Base-by-base conservation (phyloP, 2,797 vertebrate genomes). In the Poecile montanus region DNA sequence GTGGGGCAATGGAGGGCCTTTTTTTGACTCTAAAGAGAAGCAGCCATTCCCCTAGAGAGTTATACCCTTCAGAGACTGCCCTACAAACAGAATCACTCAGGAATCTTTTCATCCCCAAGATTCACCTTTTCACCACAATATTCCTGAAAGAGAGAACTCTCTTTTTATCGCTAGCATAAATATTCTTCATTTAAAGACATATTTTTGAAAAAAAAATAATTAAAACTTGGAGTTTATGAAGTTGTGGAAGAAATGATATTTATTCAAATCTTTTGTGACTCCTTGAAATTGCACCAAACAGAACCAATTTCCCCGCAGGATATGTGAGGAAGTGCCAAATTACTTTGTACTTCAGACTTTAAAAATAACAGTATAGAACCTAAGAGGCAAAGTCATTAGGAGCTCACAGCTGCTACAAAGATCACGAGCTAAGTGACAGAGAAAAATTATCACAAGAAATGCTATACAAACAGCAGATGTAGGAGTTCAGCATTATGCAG, bases 351-450 rank as follows among this genome's bases (percentile, higher is more conserved):
- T 88, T 75, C 62, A 60, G 91, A 85, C 82, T 96, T 97, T 82
- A 88, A 95, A 96, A 95, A 89, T 93, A 94, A 94, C 94, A 94
- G 83, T 68, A 96, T 27, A 89, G 81, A 89, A 91, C 80, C 81
- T 95, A 95, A 97, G 94, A 97, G 97, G 86, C 87, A 95, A 97
- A 97, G 96, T 98, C 96, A 98, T 97, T 97, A 97, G 96, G 82
- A 94, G 91, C 67, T 89, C 91, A 89, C 96, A 98, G 96, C 97
- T 98, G 97, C 92, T 96, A 58, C 94, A 95, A 63, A 94, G 96
- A 97, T 82, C 95, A 96, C 58, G 44, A 94, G 83, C 89, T 97
- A 94, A 97, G 95, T 78, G 96, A 94, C 96, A 94, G 74, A 92
- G 93, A 95, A 95, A 96, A 93, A 96, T 94, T 93, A 96, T 93